Conservation (phyloP, 2,888 invertebrate genomes). For the Gisinianus flammeolus region DNA sequence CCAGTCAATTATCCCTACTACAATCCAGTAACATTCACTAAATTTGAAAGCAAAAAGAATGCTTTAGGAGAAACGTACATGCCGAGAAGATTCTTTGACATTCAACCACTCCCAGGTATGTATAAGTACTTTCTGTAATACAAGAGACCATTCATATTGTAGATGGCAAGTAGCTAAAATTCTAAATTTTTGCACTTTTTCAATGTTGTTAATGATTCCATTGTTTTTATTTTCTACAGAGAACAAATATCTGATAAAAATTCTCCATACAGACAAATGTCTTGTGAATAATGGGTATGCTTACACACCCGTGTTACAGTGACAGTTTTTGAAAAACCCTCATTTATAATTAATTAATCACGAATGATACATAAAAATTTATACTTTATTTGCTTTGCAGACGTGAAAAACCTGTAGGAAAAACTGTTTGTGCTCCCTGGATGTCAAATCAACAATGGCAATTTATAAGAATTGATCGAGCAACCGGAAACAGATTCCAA, state of each 20-base stretch:
- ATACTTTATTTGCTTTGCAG: conserved; percentile 1
- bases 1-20: conserved; percentile 35
- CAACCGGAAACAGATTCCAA: not conserved
- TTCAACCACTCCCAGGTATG: conserved; percentile 38
- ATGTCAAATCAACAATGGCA: conserved; percentile 39
- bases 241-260: conserved; percentile 35
- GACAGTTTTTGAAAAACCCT: no score
- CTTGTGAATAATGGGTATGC: conserved; percentile 44
- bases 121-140: no score
- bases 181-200: no score
- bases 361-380: not conserved
- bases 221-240: no score
- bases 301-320: not conserved
- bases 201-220: no score
- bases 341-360: no score
- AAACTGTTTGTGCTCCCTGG: conserved; percentile 42
- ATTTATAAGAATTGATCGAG: conserved; percentile 38
- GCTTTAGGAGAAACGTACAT: conserved; percentile 39
- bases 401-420: conserved; percentile 39
- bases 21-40: conserved; percentile 42
- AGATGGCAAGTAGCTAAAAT: no score
- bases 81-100: conserved; percentile 42
- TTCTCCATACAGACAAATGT: conserved; percentile 43
- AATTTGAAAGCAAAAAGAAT: conserved; percentile 39
- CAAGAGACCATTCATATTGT: no score